Percentiles rank a stretch among this genome's conserved stretches.
Evolutionary conservation across 2,797 vertebrate genomes (phyloP).

Genomic region (Lophius americanus): DNA sequence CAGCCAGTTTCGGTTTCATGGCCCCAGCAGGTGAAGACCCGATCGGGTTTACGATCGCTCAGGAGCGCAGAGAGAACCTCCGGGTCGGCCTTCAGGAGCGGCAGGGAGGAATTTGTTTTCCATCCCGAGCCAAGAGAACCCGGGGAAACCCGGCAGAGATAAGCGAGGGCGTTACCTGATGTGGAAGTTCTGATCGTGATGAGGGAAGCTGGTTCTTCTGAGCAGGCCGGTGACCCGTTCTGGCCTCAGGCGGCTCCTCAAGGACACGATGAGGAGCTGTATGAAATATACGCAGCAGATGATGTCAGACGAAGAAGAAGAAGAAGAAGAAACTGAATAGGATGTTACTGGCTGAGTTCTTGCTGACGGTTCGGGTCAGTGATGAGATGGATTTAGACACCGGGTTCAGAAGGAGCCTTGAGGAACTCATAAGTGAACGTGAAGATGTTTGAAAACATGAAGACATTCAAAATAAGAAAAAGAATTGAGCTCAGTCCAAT

Average conservation of each 20-base stretch:
- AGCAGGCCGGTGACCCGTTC: neutral
- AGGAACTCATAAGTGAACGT: no score
- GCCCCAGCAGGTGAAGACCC: constrained; percentile 73
- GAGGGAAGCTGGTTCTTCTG: constrained; percentile 16
- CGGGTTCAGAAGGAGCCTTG: no score
- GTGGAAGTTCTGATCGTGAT: constrained; percentile 24
- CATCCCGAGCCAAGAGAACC: constrained; percentile 34
- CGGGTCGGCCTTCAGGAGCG: constrained; percentile 11
- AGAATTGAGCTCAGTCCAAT: no score
- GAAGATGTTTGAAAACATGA: no score
- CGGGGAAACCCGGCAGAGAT: constrained; percentile 44
- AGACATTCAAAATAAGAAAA: no score
- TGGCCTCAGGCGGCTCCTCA: constrained; percentile 9
- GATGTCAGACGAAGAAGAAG: neutral
- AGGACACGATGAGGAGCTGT: constrained; percentile 8
- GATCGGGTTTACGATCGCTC: constrained; percentile 65
- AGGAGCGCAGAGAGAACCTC: constrained; percentile 31
- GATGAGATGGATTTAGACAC: no score
- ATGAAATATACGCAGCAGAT: constrained; percentile 18
- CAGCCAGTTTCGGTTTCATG: constrained; percentile 76
- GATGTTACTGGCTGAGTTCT: no score
- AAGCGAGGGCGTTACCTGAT: constrained; percentile 39
- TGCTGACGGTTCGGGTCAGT: no score
- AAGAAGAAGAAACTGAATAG: no score
- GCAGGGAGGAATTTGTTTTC: constrained; percentile 14